A percentile compares a stretch with the other conserved stretches of the same genome.
These are phyloP conservation scores for Lycia hirtaria DNA, from an alignment of 2,888 invertebrate genomes.

Conservation along the genomic window DNA sequence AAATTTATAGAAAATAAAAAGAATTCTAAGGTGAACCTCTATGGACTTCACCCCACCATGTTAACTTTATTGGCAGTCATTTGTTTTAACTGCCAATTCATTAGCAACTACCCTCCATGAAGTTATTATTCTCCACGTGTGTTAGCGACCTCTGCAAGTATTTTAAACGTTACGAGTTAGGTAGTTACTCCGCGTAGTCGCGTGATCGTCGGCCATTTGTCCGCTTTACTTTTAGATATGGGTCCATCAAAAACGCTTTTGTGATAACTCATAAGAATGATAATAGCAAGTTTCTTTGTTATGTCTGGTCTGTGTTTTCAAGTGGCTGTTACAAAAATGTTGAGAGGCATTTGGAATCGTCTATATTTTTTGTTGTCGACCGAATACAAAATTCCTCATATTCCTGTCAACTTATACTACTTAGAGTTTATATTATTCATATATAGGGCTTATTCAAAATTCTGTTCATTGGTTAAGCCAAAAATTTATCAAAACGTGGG, in stretches of 20 bases:
- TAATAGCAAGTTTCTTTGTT: neutral
- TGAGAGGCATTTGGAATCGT: too few relatives aligned
- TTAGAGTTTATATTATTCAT: too few relatives aligned
- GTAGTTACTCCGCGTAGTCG: slow-evolving; percentile 16
- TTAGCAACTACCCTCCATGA: slow-evolving; percentile 9
- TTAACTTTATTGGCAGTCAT: neutral
- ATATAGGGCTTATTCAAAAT: too few relatives aligned
- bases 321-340: neutral
- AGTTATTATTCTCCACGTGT: neutral
- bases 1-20: too few relatives aligned
- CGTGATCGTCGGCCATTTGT: slow-evolving; percentile 40
- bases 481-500: too few relatives aligned
- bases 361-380: too few relatives aligned
- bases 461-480: too few relatives aligned
- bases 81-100: slow-evolving; percentile 30
- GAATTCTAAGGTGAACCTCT: neutral
- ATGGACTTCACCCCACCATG: neutral
- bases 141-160: neutral
- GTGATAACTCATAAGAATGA: neutral
- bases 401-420: too few relatives aligned
- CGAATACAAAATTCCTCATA: too few relatives aligned
- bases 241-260: slow-evolving; percentile 16
- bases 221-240: slow-evolving; percentile 30
- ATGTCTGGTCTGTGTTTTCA: neutral
- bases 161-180: neutral